Evolutionary conservation across 2,888 invertebrate genomes (phyloP).

Genomic region (Trissonchulus latispiculum): DNA sequence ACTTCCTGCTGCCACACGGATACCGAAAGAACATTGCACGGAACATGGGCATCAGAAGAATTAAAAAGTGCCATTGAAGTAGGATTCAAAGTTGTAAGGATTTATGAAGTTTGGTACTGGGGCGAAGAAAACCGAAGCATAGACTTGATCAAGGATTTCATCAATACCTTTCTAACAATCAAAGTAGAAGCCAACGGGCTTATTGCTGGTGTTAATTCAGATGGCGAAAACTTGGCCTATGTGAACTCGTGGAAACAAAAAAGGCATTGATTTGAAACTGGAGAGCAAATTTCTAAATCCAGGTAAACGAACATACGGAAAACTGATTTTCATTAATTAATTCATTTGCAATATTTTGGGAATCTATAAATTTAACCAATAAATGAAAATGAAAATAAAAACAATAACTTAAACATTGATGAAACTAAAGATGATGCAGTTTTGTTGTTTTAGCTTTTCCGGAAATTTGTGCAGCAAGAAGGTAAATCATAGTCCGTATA

Average conservation of each 20-base stretch:
- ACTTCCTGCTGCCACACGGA: not conserved
- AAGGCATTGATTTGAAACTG: not conserved
- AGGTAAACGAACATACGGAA: not conserved
- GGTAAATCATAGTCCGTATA: not conserved
- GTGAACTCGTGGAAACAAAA: not conserved
- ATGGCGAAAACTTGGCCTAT: not conserved
- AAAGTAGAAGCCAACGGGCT: not conserved
- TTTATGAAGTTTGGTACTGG: not conserved
- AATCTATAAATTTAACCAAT: no score
- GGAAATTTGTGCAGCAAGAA: not conserved
- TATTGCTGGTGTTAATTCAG: not conserved
- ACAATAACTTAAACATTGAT: no score
- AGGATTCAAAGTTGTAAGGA: not conserved
- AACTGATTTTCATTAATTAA: not conserved
- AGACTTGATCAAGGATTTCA: not conserved
- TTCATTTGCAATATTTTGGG: not conserved
- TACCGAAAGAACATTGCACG: not conserved
- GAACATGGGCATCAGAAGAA: not conserved
- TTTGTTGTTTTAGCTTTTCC: no score
- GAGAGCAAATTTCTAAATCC: not conserved
- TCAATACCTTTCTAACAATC: not conserved
- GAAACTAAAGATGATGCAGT: no score
- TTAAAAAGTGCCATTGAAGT: not conserved
- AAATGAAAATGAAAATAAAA: no score
- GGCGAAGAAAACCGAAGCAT: not conserved